Evolutionary conservation across 2,888 invertebrate species (phyloP), one percentile per base, ranked within the genome.

Genomic region (Eupithecia exiguata): DNA sequence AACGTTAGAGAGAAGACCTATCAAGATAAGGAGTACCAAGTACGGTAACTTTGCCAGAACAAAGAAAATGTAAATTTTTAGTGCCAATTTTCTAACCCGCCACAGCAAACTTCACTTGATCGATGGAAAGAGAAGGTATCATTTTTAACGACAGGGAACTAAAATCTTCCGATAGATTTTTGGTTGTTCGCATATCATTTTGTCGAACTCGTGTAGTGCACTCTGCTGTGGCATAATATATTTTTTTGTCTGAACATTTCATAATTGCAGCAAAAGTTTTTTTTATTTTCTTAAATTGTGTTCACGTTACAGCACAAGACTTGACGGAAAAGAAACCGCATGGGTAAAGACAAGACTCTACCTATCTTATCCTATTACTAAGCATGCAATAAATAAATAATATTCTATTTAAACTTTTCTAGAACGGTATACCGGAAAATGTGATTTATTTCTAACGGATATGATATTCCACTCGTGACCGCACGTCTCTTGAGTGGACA

Each of bases 401-500:
- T n/a, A n/a, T n/a, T n/a, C n/a, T 10, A 53, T 49, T 49, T 7
- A 3, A n/a, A 21, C 49, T 53, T 53, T 10, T 21, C 9, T 21
- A 53, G 10, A 21, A 4, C 21, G n/a, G 10, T 10, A 53, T 53
- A 53, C n/a, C 49, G 49, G 9, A 49, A 3, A 58, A 58, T 5
- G 14, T 58, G 58, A 58, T 58, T 58, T 58, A 58, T 58, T 58
- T 25, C 12, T 58, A 58, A 58, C 58, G 58, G 9, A 25, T 12
- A 58, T 25, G 12, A 58, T 58, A 58, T 58, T 21, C 14, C 21
- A 58, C 58, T 58, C 12, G 58, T 25, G 58, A 58, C 58, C 58
- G 25, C 58, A 73, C 58, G 74, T 74, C 74, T 79, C 75, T 53
- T 40, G n/a, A 53, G 21, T 53, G 67, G 46, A 58, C 25, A 58